Evolutionary conservation across 2,797 vertebrate genomes (phyloP).

Genomic region (Oreochromis grahami): DNA sequence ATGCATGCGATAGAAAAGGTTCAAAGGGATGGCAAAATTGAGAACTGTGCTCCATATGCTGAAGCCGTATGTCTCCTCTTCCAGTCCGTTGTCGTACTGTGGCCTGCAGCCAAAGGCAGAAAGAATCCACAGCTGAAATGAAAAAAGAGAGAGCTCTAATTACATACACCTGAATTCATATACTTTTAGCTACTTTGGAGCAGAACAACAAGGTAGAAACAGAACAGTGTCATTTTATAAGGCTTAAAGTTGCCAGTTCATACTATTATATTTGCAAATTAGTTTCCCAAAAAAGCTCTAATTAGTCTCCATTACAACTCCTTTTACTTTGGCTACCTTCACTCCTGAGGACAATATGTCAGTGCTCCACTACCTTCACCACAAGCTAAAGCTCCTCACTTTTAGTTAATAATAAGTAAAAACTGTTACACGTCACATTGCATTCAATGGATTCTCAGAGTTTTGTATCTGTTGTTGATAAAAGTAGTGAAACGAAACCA

Average conservation of each 20-base stretch:
- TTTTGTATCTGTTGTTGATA: background rate
- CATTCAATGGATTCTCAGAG: background rate
- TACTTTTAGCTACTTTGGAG: background rate
- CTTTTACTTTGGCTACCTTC: background rate
- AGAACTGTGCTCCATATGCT: conserved; percentile 93
- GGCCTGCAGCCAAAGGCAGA: conserved; percentile 94
- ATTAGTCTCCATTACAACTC: background rate
- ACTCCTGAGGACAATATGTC: background rate
- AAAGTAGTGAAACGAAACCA: background rate
- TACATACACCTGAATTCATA: background rate
- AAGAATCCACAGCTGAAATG: conserved; percentile 91
- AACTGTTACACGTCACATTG: background rate
- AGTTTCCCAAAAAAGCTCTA: background rate
- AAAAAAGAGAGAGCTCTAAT: background rate
- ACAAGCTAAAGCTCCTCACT: background rate
- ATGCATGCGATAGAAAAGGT: conserved; percentile 98
- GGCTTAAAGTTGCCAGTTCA: background rate
- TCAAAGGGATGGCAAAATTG: conserved; percentile 94
- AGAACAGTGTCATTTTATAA: background rate
- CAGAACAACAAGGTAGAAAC: background rate
- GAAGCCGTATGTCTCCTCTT: conserved; percentile 91
- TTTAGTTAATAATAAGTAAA: background rate
- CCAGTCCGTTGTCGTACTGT: conserved; percentile 91
- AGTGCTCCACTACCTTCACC: background rate
- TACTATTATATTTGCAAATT: background rate